Evolutionary conservation across 1,140 invertebrate genomes (phyloP).

Genomic region (Penaeus chinensis): DNA sequence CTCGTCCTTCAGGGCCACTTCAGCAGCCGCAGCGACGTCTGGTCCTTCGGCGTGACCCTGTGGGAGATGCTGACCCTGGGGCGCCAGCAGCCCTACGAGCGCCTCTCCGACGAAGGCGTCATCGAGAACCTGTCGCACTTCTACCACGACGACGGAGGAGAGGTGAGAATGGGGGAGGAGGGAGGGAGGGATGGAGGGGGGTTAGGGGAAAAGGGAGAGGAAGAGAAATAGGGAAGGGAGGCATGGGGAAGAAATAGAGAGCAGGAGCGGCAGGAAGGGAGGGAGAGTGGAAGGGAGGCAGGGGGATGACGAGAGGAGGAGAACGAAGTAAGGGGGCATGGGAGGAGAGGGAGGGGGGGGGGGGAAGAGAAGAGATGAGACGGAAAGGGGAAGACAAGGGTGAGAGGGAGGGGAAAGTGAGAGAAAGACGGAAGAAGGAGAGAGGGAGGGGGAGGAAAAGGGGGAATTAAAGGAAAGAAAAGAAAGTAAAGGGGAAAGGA

Average conservation of each 20-base stretch:
- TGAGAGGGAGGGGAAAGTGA: neutral
- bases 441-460: neutral
- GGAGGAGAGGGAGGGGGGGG: neutral
- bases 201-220: neutral
- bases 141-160: conserved; percentile 65
- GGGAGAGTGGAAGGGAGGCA: neutral
- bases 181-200: neutral
- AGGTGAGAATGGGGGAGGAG: conserved; percentile 9
- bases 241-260: neutral
- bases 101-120: conserved; percentile 81
- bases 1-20: conserved; percentile 77
- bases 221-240: neutral
- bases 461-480: neutral
- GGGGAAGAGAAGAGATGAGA: neutral
- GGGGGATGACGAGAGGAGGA: too few relatives aligned
- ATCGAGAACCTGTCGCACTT: conserved; percentile 81
- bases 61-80: conserved; percentile 93
- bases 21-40: conserved; percentile 86
- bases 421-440: neutral
- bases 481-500: neutral
- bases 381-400: neutral
- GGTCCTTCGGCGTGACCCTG: conserved; percentile 87
- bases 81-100: conserved; percentile 82
- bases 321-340: neutral
- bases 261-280: neutral